Evolutionary conservation across 2,113 vertebrate species (phyloP).

Genomic region (Platycercus adscitus): DNA sequence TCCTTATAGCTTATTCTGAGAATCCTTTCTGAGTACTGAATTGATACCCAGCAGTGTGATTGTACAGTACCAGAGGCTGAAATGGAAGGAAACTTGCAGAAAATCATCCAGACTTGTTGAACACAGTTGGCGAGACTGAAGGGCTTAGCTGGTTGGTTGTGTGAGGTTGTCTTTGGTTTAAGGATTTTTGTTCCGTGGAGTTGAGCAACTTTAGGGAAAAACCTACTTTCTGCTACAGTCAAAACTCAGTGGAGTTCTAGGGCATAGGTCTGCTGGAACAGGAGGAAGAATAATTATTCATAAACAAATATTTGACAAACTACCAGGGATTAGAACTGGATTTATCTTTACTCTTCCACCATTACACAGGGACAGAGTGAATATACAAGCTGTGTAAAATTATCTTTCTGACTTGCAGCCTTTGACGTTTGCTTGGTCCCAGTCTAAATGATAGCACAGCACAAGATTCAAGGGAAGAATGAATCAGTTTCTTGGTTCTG

Average conservation of each 20-base stretch:
- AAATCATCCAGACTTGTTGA: neutral
- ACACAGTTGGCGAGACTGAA: neutral
- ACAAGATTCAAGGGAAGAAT: slow-evolving; percentile 26
- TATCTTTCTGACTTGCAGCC: neutral
- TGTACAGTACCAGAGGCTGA: neutral
- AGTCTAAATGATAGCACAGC: neutral
- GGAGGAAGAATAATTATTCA: neutral
- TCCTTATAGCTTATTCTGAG: neutral
- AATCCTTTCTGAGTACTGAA: neutral
- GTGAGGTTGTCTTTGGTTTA: neutral
- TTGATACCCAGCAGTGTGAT: neutral
- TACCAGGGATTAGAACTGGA: neutral
- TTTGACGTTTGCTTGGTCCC: neutral
- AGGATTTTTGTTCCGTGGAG: neutral
- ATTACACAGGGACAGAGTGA: neutral
- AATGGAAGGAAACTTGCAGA: neutral
- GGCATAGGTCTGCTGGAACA: neutral
- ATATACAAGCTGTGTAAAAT: neutral
- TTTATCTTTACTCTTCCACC: neutral
- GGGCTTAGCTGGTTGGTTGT: neutral
- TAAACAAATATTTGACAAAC: neutral
- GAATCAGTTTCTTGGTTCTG: slow-evolving; percentile 49
- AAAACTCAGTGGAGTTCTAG: neutral
- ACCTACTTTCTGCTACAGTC: neutral
- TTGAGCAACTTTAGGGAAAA: neutral